Base-by-base conservation (phyloP, 2,888 invertebrate species). In the Heliconius erato region DNA sequence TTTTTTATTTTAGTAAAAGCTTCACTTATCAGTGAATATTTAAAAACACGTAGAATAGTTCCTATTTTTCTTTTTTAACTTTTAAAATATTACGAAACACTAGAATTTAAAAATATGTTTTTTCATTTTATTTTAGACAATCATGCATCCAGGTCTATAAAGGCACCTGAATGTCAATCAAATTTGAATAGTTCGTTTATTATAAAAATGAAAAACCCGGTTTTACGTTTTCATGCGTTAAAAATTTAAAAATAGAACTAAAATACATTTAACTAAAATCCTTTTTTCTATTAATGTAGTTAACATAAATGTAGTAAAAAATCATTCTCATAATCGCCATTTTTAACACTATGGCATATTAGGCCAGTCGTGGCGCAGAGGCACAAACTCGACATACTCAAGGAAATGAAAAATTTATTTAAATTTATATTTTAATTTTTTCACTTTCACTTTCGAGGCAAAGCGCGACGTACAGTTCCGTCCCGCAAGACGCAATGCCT, bases 21-120 rank as follows among this genome's bases (percentile, higher is more conserved):
- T 11, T 63, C 9, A n/a, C n/a, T 63, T 63, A 11, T 63, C 11
- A 23, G 11, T 35, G 23, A 35, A 69, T 23, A 9, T 35, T 3
- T 69, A 69, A n/a, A 54, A 49, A 9, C 12, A 54, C 19, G 28
- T 19, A 74, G 49, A 54, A 74, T 19, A 74, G 74, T 26, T 32
- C 12, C 54, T 28, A 74, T 28, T 74, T 59, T 32, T n/a, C 59
- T 74, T 32, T 59, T 74, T 74, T n/a, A 63, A 35, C 35, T 76
- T 67, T 78, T 44, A 65, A 26, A 23, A 26, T 78, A 26, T 19
- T 44, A 67, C 78, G 63, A 63, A 77, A 65, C n/a, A 65, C 44
- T 65, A 67, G 44, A 59, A 14, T 44, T 77, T 26, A 35, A 12
- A 32, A 74, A 54, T 6, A 74, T 12, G 1, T 54, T 54, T 54